Evolutionary conservation across 2,797 vertebrate species (phyloP).

Genomic region (Selene dorsalis): DNA sequence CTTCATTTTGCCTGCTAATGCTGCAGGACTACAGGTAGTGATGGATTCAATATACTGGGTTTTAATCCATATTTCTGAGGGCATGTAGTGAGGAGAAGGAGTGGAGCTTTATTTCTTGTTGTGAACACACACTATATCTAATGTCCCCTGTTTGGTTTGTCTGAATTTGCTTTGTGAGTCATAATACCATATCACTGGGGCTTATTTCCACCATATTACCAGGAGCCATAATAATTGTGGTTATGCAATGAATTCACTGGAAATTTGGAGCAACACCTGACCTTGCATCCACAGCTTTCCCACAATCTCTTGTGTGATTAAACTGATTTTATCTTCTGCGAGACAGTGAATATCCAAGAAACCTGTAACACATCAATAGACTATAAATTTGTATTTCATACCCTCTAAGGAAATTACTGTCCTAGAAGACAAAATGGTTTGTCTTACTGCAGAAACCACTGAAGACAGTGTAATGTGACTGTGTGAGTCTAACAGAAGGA

Average conservation of each 20-base stretch:
- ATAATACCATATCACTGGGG: not conserved
- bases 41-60: conserved; percentile 23
- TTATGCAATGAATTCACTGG: not conserved
- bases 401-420: too few species aligned
- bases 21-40: conserved; percentile 24
- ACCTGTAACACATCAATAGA: not conserved
- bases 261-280: conserved; percentile 19
- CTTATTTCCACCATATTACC: not conserved
- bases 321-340: not conserved
- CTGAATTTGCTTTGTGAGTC: conserved; percentile 14
- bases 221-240: conserved; percentile 2
- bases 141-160: conserved; percentile 2
- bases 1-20: conserved; percentile 23
- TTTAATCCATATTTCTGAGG: conserved; percentile 4
- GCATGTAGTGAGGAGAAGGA: not conserved
- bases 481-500: not conserved
- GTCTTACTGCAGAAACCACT: not conserved
- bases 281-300: not conserved
- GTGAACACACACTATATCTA: not conserved
- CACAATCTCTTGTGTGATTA: not conserved
- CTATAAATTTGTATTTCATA: not conserved
- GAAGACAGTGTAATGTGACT: not conserved
- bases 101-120: not conserved
- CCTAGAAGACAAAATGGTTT: too few species aligned
- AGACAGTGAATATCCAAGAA: not conserved